phyloP scores from a whole-genome alignment of 2,113 vertebrate species.

The Dicentrarchus labrax region DNA sequence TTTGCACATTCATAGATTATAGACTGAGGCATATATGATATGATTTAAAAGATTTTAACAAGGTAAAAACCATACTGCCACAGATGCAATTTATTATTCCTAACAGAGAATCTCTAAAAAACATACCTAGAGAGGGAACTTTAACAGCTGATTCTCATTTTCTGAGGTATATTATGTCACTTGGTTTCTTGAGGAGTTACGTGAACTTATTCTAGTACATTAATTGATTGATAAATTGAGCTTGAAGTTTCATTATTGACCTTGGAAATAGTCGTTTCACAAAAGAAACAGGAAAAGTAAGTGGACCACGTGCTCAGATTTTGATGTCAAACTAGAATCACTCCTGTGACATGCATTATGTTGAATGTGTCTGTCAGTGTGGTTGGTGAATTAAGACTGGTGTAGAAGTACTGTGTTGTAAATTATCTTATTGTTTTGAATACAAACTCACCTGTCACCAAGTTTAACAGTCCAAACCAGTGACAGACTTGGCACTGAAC shows the following conservation, averaged over 20 bases:
- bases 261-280: not conserved
- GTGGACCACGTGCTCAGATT: too few relatives aligned
- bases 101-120: too few relatives aligned
- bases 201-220: not conserved
- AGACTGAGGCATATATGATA: not conserved
- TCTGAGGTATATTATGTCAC: not conserved
- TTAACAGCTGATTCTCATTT: not conserved
- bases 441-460: not conserved
- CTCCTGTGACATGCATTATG: not conserved
- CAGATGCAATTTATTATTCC: not conserved
- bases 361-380: not conserved
- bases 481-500: not conserved
- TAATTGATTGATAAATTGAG: not conserved
- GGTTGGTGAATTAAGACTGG: not conserved
- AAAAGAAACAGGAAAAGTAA: not conserved
- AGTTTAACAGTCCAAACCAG: slow-evolving; percentile 1
- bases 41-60: too few relatives aligned
- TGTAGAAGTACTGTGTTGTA: not conserved
- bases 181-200: not conserved
- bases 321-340: not conserved
- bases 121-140: not conserved
- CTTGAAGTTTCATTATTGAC: not conserved
- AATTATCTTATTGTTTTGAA: slow-evolving; percentile 16
- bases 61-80: not conserved
- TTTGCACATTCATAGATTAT: not conserved